These are phyloP conservation scores for Neopipo cinnamomea DNA, from an alignment of 2,113 vertebrate genomes.

Conservation along the genomic window DNA sequence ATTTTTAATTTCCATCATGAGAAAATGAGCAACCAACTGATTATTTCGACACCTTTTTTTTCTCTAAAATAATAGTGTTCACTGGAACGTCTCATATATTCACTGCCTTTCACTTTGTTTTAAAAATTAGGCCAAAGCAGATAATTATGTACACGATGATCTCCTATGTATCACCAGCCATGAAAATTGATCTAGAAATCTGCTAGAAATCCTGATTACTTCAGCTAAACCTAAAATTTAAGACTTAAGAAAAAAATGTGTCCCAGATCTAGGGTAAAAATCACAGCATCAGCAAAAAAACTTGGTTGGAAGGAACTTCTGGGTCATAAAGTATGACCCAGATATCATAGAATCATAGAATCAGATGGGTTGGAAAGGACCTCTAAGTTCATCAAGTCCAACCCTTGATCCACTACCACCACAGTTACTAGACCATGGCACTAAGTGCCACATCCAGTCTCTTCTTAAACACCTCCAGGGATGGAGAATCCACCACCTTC, in stretches of 20 bases:
- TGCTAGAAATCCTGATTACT: background rate
- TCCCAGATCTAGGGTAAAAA: background rate
- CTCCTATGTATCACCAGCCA: background rate
- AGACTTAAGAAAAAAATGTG: background rate
- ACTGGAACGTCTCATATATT: background rate
- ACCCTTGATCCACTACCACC: too few species aligned
- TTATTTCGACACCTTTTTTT: background rate
- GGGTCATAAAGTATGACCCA: background rate
- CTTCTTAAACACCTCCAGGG: too few species aligned
- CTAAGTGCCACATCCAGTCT: too few species aligned
- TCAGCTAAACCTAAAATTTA: background rate
- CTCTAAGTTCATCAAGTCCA: too few species aligned
- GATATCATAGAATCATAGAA: too few species aligned
- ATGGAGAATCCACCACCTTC: too few species aligned
- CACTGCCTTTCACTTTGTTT: background rate
- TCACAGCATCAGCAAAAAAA: background rate
- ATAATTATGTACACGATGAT: background rate
- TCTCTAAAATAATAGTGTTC: rapidly evolving
- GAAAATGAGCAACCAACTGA: background rate
- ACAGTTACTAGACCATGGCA: too few species aligned
- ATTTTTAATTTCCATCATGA: background rate
- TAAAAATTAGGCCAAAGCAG: background rate
- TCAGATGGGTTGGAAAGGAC: too few species aligned
- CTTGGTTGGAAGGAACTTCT: background rate
- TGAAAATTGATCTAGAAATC: background rate